Evolutionary conservation across 2,797 vertebrate genomes (phyloP).

Genomic region (Monodelphis domestica): DNA sequence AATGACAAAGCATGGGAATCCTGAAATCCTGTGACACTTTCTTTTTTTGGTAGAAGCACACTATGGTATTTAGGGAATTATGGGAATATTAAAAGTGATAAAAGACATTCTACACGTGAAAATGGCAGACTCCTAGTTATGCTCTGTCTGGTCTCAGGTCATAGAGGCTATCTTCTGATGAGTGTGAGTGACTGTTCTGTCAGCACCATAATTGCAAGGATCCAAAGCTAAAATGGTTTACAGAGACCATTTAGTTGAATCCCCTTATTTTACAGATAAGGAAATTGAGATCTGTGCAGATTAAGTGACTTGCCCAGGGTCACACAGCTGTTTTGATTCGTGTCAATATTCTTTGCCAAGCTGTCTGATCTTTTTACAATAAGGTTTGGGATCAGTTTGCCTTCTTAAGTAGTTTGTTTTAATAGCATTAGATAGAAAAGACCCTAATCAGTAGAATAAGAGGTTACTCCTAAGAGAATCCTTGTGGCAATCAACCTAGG

Average conservation of each 20-base stretch:
- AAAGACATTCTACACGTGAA: conserved; percentile 14
- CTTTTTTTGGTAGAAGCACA: neutral
- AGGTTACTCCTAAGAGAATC: neutral
- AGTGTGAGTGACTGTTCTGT: neutral
- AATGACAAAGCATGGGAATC: conserved; percentile 18
- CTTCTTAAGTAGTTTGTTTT: conserved; percentile 8
- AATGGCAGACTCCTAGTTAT: neutral
- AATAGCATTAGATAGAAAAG: neutral
- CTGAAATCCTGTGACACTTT: neutral
- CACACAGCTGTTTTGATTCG: neutral
- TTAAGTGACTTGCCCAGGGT: neutral
- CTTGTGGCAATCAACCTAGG: conserved; percentile 10
- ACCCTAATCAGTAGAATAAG: neutral
- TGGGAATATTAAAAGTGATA: neutral
- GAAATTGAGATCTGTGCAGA: neutral
- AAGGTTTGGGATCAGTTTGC: conserved; percentile 17
- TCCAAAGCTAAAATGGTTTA: neutral
- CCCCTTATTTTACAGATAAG: neutral
- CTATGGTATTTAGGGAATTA: conserved; percentile 37
- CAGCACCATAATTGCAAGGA: neutral
- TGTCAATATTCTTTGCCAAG: no score
- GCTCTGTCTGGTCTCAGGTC: conserved; percentile 29
- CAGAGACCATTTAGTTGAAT: neutral
- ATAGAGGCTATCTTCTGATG: conserved; percentile 42
- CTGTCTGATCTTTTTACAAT: conserved; percentile 7